These are phyloP conservation scores for Bagarius yarrelli DNA, from an alignment of 2,113 vertebrate species.

Conservation along the genomic window DNA sequence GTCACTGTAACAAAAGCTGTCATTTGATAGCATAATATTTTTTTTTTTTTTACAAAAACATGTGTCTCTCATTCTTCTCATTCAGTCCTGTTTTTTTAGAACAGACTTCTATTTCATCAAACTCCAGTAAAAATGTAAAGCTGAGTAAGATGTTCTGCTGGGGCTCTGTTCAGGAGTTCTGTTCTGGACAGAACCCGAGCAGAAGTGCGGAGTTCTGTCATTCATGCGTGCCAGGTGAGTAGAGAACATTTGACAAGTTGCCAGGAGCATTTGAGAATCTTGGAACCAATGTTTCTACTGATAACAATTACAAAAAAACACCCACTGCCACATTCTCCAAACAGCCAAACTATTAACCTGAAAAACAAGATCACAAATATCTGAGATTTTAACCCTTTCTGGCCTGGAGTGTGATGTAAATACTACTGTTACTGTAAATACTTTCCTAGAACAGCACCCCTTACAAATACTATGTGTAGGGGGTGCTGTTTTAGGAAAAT, in stretches of 20 bases:
- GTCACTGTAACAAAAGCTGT: background rate
- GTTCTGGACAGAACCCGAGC: too few species aligned
- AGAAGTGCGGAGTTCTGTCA: conserved; percentile 1
- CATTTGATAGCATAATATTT: background rate
- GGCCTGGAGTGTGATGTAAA: background rate
- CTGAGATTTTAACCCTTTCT: background rate
- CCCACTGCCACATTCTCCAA: conserved; percentile 22
- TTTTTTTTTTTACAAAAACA: background rate
- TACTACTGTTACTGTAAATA: too few species aligned
- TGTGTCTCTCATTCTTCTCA: background rate
- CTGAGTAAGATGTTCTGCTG: conserved; percentile 1
- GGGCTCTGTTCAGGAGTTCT: background rate
- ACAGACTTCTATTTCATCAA: background rate
- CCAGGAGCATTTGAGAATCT: conserved; percentile 8
- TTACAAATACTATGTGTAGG: too few species aligned
- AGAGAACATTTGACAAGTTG: conserved; percentile 11
- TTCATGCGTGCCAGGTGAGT: conserved; percentile 19
- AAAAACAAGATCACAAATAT: background rate
- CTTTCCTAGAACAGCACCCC: too few species aligned
- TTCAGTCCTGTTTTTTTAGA: background rate
- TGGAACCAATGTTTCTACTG: conserved; percentile 32
- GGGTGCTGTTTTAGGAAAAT: too few species aligned
- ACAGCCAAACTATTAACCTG: conserved; percentile 14
- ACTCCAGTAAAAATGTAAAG: background rate
- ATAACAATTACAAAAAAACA: conserved; percentile 41